Percentiles rank a stretch among this genome's conserved stretches.
Evolutionary conservation across 2,113 vertebrate genomes (phyloP).

Genomic region (Mystacornis crossleyi): DNA sequence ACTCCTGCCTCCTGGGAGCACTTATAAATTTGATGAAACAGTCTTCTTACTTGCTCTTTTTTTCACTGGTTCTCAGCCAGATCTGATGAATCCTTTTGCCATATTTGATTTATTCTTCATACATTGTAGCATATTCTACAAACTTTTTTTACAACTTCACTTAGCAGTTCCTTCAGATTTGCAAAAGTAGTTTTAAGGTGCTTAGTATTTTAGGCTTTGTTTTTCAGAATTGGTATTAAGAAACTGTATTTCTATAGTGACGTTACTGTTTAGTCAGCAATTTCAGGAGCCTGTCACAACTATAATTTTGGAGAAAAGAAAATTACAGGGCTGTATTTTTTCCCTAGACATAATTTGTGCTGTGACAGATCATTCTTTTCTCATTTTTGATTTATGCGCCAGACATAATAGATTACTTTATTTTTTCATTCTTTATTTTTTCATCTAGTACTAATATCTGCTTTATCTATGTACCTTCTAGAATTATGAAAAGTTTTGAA

Average conservation of each 20-base stretch:
- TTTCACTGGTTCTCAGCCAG: neutral
- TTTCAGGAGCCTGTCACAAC: constrained; percentile 20
- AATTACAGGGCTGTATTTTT: constrained; percentile 19
- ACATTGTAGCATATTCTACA: neutral
- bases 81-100: neutral
- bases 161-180: neutral
- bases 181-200: neutral
- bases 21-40: neutral
- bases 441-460: neutral
- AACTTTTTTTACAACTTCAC: neutral
- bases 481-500: neutral
- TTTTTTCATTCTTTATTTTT: neutral
- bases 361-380: neutral
- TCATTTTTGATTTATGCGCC: neutral
- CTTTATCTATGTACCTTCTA: neutral
- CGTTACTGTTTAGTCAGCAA: constrained; percentile 38
- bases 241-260: neutral
- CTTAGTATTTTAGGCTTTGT: neutral
- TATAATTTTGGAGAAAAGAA: neutral
- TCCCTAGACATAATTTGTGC: neutral
- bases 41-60: neutral
- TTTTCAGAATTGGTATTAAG: neutral
- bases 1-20: neutral
- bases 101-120: neutral
- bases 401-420: neutral